Conservation (phyloP, 2,113 vertebrate genomes). For the Rhagologus leucostigma region DNA sequence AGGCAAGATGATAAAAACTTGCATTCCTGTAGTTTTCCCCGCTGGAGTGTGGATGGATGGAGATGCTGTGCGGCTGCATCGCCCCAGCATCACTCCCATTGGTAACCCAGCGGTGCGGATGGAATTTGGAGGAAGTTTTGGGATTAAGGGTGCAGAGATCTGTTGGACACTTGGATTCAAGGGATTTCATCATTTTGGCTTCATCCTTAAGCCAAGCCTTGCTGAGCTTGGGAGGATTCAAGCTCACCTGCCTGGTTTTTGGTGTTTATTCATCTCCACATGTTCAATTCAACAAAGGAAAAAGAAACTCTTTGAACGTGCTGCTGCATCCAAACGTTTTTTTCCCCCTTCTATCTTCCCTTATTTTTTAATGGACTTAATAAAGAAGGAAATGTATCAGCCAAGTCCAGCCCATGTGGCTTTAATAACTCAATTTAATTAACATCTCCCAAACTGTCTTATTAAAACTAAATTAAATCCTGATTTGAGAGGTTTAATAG, state of each 20-base stretch:
- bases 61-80: rapidly evolving
- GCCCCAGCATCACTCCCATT: neutral
- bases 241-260: neutral
- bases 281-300: neutral
- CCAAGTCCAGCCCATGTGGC: conserved; percentile 41
- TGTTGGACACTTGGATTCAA: neutral
- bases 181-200: neutral
- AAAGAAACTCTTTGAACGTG: neutral
- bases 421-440: conserved; percentile 65
- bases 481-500: conserved; percentile 43
- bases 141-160: neutral
- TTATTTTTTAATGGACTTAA: conserved; percentile 53
- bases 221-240: neutral
- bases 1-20: neutral
- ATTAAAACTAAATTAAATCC: conserved; percentile 65
- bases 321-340: neutral
- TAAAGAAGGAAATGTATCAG: conserved; percentile 39
- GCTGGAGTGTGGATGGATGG: neutral
- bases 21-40: neutral
- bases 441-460: conserved; percentile 59
- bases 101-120: neutral
- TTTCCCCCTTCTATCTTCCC: neutral
- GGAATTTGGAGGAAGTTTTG: neutral
- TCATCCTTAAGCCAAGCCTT: neutral
- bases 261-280: neutral